Evolutionary conservation across 2,113 vertebrate genomes (phyloP).

Genomic region (Notothenia rossii): DNA sequence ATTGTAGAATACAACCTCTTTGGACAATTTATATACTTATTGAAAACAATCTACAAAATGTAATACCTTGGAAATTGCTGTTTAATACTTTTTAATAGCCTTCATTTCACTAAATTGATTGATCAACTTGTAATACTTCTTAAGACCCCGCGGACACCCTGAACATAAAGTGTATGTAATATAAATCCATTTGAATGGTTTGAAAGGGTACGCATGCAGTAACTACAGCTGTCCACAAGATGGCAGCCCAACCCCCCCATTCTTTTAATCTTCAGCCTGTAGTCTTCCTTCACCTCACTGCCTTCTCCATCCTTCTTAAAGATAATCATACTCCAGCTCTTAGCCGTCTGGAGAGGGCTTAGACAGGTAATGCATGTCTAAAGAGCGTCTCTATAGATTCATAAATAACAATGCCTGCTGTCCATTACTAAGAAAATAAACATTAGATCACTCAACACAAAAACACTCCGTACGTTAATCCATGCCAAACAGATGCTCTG

Average conservation of each 20-base stretch:
- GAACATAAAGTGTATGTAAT: no score
- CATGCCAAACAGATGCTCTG: background rate
- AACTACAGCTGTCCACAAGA: constrained; percentile 56
- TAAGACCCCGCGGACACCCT: no score
- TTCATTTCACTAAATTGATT: no score
- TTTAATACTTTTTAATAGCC: no score
- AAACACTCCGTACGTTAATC: background rate
- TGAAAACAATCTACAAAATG: no score
- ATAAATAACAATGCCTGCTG: background rate
- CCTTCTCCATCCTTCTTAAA: constrained; percentile 47
- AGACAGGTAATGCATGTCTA: constrained; percentile 18
- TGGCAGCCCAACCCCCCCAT: constrained; percentile 43
- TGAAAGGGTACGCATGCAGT: constrained; percentile 16
- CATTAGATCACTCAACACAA: background rate
- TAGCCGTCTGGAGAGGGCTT: constrained; percentile 51
- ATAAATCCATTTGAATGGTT: no score
- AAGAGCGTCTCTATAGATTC: background rate
- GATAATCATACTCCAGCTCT: constrained; percentile 59
- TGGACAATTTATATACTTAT: no score
- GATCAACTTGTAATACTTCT: no score
- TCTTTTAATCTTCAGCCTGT: constrained; percentile 46
- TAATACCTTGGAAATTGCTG: no score
- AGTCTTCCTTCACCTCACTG: constrained; percentile 40
- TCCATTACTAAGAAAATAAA: background rate
- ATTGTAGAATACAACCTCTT: no score